Evolutionary conservation across 92 coral and sea anemone genomes (phyloP).

Genomic region (Hydrozoanthus gracilis): DNA sequence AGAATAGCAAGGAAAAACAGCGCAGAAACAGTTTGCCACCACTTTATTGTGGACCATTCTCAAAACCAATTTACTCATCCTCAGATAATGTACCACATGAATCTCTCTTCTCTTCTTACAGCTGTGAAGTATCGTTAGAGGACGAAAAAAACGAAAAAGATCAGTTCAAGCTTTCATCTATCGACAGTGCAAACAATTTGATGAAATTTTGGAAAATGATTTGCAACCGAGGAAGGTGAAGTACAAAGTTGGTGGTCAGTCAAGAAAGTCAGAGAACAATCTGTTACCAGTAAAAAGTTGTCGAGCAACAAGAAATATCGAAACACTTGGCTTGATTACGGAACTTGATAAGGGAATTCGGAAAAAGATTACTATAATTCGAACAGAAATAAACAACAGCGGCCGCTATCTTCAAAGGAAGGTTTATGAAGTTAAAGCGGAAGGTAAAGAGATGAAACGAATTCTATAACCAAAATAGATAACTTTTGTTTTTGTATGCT

Average conservation of each 20-base stretch:
- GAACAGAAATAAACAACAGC: conserved; percentile 21
- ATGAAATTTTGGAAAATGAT: not conserved
- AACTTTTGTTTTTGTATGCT: not conserved
- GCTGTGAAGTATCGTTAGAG: not conserved
- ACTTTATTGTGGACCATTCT: conserved; percentile 28
- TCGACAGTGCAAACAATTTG: not conserved
- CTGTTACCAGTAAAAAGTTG: not conserved
- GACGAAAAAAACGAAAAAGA: not conserved
- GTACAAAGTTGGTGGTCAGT: not conserved
- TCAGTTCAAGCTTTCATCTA: conserved; percentile 14
- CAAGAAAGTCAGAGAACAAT: not conserved
- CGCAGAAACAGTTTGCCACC: not conserved
- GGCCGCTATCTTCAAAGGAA: conserved; percentile 7
- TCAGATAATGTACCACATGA: not conserved
- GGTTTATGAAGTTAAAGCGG: not conserved
- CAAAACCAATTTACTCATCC: not conserved
- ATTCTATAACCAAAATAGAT: too few relatives aligned
- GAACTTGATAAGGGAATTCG: conserved; percentile 19
- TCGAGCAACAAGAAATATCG: not conserved
- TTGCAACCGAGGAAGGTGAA: not conserved
- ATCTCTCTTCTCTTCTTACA: not conserved
- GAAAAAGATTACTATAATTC: not conserved
- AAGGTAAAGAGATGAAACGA: not conserved
- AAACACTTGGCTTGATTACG: not conserved
- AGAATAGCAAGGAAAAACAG: not conserved